Evolutionary conservation across 2,113 vertebrate genomes (phyloP), one percentile per base, ranked within the genome.

Genomic region (Poecile atricapillus): DNA sequence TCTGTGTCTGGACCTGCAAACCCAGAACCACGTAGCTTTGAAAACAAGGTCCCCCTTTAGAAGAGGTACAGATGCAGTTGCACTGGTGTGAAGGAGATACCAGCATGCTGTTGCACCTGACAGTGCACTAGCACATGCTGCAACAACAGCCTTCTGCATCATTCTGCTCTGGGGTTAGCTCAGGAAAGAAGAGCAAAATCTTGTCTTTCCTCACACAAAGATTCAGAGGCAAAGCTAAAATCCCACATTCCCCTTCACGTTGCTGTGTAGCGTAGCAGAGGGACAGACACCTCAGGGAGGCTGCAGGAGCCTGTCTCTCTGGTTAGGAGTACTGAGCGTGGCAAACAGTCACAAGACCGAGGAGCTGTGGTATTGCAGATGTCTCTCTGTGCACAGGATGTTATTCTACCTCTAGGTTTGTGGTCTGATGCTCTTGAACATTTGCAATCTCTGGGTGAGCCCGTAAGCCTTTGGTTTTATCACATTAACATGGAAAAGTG

Each of bases 311-410:
- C 52, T 24, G n/a, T 53, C 37, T 77, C 56, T 75, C 53, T 33
- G 14, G 43, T 70, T 64, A 11, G 39, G 33, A 76, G 44, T 9
- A 16, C 49, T 41, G 9, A 33, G 49, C 0, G 1, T 85, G 78
- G 82, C 87, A 87, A 93, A 87, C 70, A 53, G 47, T 76, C 82
- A 91, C 78, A 87, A 65, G 90, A 90, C 78, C 7, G 16, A 91
- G 85, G 53, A 93, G 65, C 90, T 96, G 44, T 62, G 78, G 94
- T 81, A 73, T 46, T 85, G 81, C 82, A 93, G 70, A 73, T 58
- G 70, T 74, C 31, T 87, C 69, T 62, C 31, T 1, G 1, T 16
- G 53, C 0, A 2, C 37, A 64, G 53, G 74, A 79, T 53, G 53
- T 60, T 89, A 44, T 85, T 85, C 53, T 50, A 53, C 53, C 69